Conservation (phyloP, 2,113 vertebrate species). For the Pelodiscus sinensis region DNA sequence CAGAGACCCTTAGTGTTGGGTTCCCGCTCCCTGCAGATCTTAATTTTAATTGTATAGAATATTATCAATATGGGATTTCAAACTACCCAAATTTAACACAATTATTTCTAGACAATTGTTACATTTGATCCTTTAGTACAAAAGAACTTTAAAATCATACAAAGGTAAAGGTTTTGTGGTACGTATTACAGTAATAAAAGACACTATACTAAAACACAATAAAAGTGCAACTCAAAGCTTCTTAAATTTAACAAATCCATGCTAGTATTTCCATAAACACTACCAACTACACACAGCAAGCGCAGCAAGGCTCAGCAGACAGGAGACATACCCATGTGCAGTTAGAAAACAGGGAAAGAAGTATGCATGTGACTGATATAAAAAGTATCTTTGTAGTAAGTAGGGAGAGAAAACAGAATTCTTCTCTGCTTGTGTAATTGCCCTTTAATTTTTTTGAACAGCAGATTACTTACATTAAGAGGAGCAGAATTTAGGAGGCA, state of each 20-base stretch:
- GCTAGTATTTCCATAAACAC: constrained; percentile 50
- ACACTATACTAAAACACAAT: constrained; percentile 17
- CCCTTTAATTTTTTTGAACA: constrained; percentile 31
- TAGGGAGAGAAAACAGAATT: constrained; percentile 34
- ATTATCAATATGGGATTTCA: neutral
- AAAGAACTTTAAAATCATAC: neutral
- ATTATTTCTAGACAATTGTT: neutral
- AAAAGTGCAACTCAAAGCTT: constrained; percentile 22
- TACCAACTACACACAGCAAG: constrained; percentile 47
- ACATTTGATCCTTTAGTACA: neutral
- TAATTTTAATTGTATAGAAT: constrained; percentile 6
- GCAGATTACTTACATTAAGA: constrained; percentile 79
- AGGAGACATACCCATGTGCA: constrained; percentile 78
- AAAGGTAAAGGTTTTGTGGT: neutral
- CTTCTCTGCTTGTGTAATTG: constrained; percentile 18
- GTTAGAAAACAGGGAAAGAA: constrained; percentile 75
- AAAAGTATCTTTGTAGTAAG: neutral
- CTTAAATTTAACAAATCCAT: constrained; percentile 26
- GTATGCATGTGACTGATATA: constrained; percentile 27
- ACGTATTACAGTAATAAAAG: neutral
- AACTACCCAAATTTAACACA: fast-evolving
- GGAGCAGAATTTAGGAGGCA: constrained; percentile 73
- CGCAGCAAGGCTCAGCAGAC: constrained; percentile 94
- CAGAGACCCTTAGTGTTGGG: neutral
- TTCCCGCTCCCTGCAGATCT: neutral